phyloP scores from a whole-genome alignment of 2,888 invertebrate species.

The Epistrophella euchroma region DNA sequence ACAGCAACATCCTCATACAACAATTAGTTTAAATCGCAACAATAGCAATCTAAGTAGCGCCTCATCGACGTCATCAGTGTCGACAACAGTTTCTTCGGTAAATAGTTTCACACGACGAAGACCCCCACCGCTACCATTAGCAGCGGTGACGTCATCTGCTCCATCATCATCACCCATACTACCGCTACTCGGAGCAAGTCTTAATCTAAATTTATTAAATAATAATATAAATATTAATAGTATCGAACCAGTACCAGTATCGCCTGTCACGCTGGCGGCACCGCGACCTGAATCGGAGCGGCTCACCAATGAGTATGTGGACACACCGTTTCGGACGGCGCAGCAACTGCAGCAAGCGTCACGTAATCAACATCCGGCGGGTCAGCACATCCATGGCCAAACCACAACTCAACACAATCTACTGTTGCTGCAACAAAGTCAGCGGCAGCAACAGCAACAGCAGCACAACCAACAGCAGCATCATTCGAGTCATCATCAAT shows the following conservation, averaged over 20 bases:
- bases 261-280: slow-evolving; percentile 85
- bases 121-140: slow-evolving; percentile 79
- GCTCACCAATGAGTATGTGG: slow-evolving; percentile 96
- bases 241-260: slow-evolving; percentile 81
- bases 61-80: slow-evolving; percentile 80
- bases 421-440: slow-evolving; percentile 85
- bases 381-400: slow-evolving; percentile 84
- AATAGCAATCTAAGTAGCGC: slow-evolving; percentile 80
- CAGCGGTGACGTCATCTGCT: slow-evolving; percentile 76
- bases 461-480: slow-evolving; percentile 78
- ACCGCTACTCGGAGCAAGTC: slow-evolving; percentile 78
- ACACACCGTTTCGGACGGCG: slow-evolving; percentile 90
- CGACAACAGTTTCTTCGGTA: slow-evolving; percentile 79
- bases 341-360: slow-evolving; percentile 84
- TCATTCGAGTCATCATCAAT: slow-evolving; percentile 78
- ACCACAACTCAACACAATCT: slow-evolving; percentile 85
- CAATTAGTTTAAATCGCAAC: slow-evolving; percentile 79
- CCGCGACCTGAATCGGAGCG: slow-evolving; percentile 95
- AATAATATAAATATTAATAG: slow-evolving; percentile 81
- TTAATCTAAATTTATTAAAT: slow-evolving; percentile 76
- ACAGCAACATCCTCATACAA: slow-evolving; percentile 65
- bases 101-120: slow-evolving; percentile 83
- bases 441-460: slow-evolving; percentile 80
- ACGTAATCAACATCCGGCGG: slow-evolving; percentile 83
- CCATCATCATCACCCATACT: slow-evolving; percentile 80